Percentiles rank a stretch among this genome's conserved stretches.
phyloP scores from a whole-genome alignment of 2,113 vertebrate species.

The Solea solea region DNA sequence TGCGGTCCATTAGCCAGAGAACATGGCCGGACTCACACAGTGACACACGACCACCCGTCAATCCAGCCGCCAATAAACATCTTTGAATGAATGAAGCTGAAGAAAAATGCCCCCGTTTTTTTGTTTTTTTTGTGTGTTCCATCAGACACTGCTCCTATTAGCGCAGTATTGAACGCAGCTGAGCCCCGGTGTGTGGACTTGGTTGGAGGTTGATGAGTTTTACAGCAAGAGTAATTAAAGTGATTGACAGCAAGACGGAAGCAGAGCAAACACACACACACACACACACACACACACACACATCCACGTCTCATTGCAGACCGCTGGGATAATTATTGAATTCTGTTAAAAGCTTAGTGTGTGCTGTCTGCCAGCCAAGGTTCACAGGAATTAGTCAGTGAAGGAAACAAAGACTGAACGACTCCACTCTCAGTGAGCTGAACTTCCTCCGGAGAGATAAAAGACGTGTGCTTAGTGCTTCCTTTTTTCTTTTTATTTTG shows the following conservation, averaged over 20 bases:
- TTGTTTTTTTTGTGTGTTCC: no score
- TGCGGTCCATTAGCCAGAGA: not conserved
- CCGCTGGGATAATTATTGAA: slow-evolving; percentile 58
- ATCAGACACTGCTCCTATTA: slow-evolving; percentile 1
- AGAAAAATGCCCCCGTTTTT: no score
- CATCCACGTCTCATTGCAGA: slow-evolving; percentile 3
- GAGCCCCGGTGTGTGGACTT: slow-evolving; percentile 13
- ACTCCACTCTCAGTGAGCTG: not conserved
- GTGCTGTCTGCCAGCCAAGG: slow-evolving; percentile 7
- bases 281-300: not conserved
- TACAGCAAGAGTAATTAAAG: slow-evolving; percentile 68
- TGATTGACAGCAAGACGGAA: slow-evolving; percentile 49
- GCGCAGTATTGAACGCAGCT: slow-evolving; percentile 23
- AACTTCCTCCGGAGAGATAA: slow-evolving; percentile 4
- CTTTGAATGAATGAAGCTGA: not conserved
- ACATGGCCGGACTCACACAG: not conserved
- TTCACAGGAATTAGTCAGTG: slow-evolving; percentile 38
- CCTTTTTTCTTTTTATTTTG: not conserved
- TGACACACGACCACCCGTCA: not conserved
- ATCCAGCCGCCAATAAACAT: not conserved
- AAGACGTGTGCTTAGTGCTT: not conserved
- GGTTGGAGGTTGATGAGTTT: slow-evolving; percentile 47
- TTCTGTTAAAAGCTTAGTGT: slow-evolving; percentile 49
- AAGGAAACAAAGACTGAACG: slow-evolving; percentile 13
- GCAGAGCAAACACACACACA: slow-evolving; percentile 22